These are phyloP conservation scores for Holocentrus rufus DNA, from an alignment of 2,797 vertebrate species.

Conservation along the genomic window DNA sequence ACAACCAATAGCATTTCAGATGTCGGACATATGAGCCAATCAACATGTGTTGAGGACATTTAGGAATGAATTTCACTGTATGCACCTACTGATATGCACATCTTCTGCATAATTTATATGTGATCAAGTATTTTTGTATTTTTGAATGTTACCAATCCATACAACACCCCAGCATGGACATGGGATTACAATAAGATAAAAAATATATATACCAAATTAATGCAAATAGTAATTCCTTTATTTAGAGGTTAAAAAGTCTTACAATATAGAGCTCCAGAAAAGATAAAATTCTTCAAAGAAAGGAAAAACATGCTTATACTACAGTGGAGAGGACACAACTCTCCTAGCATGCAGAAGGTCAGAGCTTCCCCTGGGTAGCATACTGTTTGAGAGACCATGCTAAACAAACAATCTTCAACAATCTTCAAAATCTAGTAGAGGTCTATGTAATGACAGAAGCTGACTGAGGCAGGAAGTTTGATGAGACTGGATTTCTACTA, in stretches of 20 bases:
- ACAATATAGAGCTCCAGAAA: conserved; percentile 92
- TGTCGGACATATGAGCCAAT: conserved; percentile 53
- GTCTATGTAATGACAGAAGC: conserved; percentile 63
- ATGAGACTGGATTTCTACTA: conserved; percentile 60
- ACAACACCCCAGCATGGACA: not conserved
- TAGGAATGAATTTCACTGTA: not conserved
- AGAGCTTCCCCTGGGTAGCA: conserved; percentile 82
- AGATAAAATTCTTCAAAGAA: conserved; percentile 89
- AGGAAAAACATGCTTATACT: conserved; percentile 86
- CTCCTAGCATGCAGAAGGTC: conserved; percentile 83
- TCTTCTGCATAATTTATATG: not conserved
- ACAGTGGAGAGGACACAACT: conserved; percentile 81
- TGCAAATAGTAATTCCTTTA: conserved; percentile 91
- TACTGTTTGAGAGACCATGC: conserved; percentile 59
- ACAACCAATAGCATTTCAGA: conserved; percentile 66
- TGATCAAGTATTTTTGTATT: not conserved
- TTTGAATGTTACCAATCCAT: not conserved
- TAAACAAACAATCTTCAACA: conserved; percentile 53
- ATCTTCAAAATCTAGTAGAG: conserved; percentile 53
- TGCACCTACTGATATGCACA: not conserved
- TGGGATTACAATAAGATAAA: conserved; percentile 7
- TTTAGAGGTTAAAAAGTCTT: conserved; percentile 91
- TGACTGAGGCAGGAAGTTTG: conserved; percentile 64
- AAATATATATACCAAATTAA: conserved; percentile 67
- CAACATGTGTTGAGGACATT: not conserved